phyloP scores from a whole-genome alignment of 2,113 vertebrate species.

The Dryoscopus gambensis region DNA sequence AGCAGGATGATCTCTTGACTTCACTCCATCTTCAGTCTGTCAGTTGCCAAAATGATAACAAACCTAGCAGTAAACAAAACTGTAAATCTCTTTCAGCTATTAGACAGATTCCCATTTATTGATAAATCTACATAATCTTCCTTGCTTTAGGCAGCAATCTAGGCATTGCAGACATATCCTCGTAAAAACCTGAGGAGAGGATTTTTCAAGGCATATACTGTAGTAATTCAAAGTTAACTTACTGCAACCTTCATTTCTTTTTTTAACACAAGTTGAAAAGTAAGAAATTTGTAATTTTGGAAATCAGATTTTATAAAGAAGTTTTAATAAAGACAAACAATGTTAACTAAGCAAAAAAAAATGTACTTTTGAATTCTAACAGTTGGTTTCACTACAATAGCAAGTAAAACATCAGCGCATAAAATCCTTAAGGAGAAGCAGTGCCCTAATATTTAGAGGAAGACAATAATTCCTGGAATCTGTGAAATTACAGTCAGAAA shows the following conservation, averaged over 20 bases:
- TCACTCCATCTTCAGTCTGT: constrained; percentile 7
- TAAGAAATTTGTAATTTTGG: background rate
- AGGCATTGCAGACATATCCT: background rate
- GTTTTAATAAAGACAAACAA: background rate
- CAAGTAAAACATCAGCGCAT: background rate
- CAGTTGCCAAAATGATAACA: background rate
- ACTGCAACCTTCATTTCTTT: background rate
- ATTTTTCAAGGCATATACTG: background rate
- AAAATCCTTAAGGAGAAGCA: background rate
- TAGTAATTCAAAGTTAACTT: background rate
- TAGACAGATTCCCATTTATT: background rate
- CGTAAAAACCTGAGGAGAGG: background rate
- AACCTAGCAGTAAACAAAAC: constrained; percentile 33
- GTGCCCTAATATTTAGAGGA: background rate
- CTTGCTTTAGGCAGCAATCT: constrained; percentile 13
- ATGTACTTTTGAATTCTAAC: background rate
- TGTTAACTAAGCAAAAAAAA: background rate
- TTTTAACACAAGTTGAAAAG: background rate
- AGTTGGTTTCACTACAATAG: background rate
- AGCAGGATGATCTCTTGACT: background rate
- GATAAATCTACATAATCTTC: constrained; percentile 36
- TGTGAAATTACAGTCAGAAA: background rate
- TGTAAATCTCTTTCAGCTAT: constrained; percentile 33
- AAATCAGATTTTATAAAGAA: background rate
- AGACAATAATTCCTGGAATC: background rate